These are phyloP conservation scores for Nansenia antarctica DNA, from an alignment of 2,113 vertebrate genomes.

Conservation along the genomic window DNA sequence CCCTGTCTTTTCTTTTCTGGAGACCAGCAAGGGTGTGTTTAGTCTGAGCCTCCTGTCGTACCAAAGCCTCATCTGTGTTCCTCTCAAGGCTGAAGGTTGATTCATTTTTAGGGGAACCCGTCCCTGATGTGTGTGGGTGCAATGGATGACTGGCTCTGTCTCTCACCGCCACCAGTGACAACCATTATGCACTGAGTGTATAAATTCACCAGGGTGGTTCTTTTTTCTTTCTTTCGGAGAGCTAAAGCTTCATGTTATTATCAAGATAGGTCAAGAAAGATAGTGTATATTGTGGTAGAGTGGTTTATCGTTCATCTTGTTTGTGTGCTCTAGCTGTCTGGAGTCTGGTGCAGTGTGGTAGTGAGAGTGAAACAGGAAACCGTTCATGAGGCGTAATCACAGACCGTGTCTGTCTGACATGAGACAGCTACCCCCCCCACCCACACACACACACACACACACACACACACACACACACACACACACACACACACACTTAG, in stretches of 20 bases:
- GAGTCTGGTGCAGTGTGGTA: not conserved
- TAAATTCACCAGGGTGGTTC: not conserved
- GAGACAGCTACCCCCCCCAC: not conserved
- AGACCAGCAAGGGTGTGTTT: not conserved
- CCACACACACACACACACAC: too few relatives aligned
- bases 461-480: too few relatives aligned
- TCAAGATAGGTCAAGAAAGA: not conserved
- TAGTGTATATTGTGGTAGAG: not conserved
- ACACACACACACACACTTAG: too few relatives aligned
- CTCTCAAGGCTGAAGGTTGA: not conserved
- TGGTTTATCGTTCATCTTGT: not conserved
- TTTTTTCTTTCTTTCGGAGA: not conserved
- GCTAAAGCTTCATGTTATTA: not conserved
- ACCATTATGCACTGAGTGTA: not conserved
- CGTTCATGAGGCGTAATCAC: not conserved
- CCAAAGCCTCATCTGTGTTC: not conserved
- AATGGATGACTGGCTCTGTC: not conserved
- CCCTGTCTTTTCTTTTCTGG: not conserved
- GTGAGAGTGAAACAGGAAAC: not conserved
- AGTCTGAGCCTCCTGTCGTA: not conserved
- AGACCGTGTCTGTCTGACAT: not conserved
- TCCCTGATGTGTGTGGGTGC: not conserved
- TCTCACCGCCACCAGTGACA: not conserved
- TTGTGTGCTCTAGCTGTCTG: not conserved
- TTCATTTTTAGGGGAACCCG: not conserved